These are phyloP conservation scores for Nemapogon koenigi DNA, from an alignment of 2,888 invertebrate genomes.

Conservation along the genomic window DNA sequence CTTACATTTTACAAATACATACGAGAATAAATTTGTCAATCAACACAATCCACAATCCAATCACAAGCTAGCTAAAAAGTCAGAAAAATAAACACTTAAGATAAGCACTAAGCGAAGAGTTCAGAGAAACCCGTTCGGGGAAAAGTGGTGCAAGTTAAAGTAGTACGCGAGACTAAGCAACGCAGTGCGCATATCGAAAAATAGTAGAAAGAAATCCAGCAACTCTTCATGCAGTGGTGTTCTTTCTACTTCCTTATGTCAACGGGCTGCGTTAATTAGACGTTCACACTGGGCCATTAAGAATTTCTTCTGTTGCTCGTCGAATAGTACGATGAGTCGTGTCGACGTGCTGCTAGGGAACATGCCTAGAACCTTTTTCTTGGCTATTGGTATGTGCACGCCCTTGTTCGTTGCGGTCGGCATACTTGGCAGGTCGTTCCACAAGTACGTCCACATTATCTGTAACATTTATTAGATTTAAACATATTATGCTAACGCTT, in stretches of 20 bases:
- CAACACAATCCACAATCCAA: neutral
- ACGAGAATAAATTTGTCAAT: too few relatives aligned
- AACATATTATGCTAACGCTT: too few relatives aligned
- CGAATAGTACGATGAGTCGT: slow-evolving; percentile 61
- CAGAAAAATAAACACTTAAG: too few relatives aligned
- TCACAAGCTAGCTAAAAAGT: neutral
- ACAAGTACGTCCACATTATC: slow-evolving; percentile 80
- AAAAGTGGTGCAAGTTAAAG: slow-evolving; percentile 47
- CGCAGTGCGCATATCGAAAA: slow-evolving; percentile 47
- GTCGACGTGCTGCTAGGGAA: slow-evolving; percentile 69
- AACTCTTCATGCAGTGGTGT: slow-evolving; percentile 28
- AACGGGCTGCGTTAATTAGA: slow-evolving; percentile 41
- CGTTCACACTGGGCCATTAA: slow-evolving; percentile 47
- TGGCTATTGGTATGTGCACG: slow-evolving; percentile 67
- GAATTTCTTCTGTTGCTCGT: slow-evolving; percentile 49
- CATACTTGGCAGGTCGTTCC: slow-evolving; percentile 75
- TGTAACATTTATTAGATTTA: slow-evolving; percentile 30
- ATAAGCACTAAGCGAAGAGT: slow-evolving; percentile 21
- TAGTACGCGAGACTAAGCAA: slow-evolving; percentile 43
- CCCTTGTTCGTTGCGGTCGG: slow-evolving; percentile 74
- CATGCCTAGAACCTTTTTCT: slow-evolving; percentile 68
- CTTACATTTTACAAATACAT: too few relatives aligned
- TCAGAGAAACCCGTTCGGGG: slow-evolving; percentile 41
- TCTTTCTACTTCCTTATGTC: slow-evolving; percentile 56
- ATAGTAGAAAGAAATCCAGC: slow-evolving; percentile 49